Percentiles rank a stretch among this genome's conserved stretches.
Evolutionary conservation across 2,113 vertebrate species (phyloP).

Genomic region (Zosterops japonicus): DNA sequence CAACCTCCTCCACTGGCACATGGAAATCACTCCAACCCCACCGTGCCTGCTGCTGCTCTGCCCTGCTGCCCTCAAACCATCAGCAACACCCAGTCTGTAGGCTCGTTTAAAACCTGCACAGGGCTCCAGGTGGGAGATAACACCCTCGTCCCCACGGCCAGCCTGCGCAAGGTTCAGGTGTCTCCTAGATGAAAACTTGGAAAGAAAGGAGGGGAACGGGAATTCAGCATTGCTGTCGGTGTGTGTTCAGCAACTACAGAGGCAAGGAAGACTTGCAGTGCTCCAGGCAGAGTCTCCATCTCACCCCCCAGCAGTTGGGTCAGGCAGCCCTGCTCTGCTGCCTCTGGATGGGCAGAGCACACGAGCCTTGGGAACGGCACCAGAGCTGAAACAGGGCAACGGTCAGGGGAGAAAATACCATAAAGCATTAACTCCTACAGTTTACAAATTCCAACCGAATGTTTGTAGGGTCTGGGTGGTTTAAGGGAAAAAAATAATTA

Average conservation of each 20-base stretch:
- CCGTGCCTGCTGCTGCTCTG: background rate
- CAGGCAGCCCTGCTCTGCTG: background rate
- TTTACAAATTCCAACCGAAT: background rate
- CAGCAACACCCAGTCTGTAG: background rate
- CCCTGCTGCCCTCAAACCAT: background rate
- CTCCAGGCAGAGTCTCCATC: background rate
- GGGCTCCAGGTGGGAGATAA: background rate
- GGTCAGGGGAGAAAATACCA: background rate
- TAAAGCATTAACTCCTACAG: background rate
- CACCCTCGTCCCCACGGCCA: background rate
- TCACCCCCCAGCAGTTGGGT: background rate
- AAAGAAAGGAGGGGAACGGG: background rate
- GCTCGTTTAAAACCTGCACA: background rate
- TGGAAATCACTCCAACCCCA: background rate
- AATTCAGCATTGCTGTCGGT: background rate
- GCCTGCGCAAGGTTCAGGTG: accelerated
- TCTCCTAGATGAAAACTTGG: background rate
- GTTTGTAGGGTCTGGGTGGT: background rate
- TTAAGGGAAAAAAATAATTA: background rate
- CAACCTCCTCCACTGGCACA: background rate
- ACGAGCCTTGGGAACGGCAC: background rate
- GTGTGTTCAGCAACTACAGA: background rate
- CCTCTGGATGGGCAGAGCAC: background rate
- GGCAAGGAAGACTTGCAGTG: background rate
- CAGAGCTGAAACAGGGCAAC: background rate